Percentiles rank a stretch among this genome's conserved stretches.
Evolutionary conservation across 2,888 invertebrate genomes (phyloP).

Genomic region (Drosophila formosana): DNA sequence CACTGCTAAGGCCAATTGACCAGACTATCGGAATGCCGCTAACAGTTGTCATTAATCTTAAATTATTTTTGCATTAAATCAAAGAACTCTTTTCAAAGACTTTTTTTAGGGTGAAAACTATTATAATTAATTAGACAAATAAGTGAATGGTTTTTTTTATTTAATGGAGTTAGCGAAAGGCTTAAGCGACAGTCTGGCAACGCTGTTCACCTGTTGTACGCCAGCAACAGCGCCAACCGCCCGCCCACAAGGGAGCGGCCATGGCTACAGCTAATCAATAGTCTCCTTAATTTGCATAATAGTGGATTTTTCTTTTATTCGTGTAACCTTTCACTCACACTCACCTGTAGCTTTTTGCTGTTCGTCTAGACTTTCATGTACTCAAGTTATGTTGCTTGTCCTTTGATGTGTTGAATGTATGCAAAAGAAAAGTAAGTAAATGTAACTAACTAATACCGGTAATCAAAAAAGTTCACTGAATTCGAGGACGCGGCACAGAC

Average conservation of each 20-base stretch:
- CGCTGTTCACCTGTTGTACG: constrained; percentile 71
- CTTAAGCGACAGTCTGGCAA: constrained; percentile 31
- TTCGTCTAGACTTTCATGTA: neutral
- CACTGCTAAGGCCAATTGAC: constrained; percentile 36
- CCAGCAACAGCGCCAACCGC: constrained; percentile 52
- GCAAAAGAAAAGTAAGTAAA: constrained; percentile 5
- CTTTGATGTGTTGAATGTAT: neutral
- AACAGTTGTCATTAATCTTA: constrained; percentile 4
- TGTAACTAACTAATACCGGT: constrained; percentile 4
- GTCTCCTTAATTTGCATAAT: constrained; percentile 33
- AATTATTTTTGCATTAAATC: neutral
- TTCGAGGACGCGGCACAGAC: constrained; percentile 2
- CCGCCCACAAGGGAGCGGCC: constrained; percentile 46
- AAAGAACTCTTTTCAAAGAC: neutral
- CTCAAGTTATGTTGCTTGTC: constrained; percentile 3
- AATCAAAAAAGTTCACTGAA: neutral
- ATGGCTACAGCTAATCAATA: constrained; percentile 50
- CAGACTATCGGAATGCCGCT: constrained; percentile 37
- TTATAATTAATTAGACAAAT: too few species aligned
- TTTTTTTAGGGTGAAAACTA: neutral
- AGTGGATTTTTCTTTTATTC: neutral
- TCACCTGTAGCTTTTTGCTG: constrained; percentile 29
- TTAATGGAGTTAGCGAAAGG: constrained; percentile 18
- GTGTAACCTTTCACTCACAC: constrained; percentile 10
- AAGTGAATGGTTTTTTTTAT: constrained; percentile 24